Base-by-base conservation (phyloP, 2,888 invertebrate species). In the Nemotelus nigrinus region DNA sequence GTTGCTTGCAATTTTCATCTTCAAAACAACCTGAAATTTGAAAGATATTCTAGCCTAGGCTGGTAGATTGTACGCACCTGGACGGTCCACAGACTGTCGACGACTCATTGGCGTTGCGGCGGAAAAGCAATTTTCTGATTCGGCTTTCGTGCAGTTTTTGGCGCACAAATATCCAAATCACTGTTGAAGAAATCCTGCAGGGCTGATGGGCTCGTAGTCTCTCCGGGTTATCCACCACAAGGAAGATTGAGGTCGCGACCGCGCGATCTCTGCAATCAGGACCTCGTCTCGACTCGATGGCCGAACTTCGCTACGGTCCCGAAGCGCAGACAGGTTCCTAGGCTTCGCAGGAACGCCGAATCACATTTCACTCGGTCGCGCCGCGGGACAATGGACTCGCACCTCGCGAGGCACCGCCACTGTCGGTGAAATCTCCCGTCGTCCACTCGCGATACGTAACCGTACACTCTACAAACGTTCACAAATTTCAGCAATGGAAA, bases 31-130 rank as follows among this genome's bases (percentile, higher is more conserved):
- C n/a, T 53, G n/a, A 55, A 57, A 72, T 58, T 44, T 7, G 58
- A 43, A 58, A 44, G 10, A 25, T 39, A 72, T 58, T 39, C 47
- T 43, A 71, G 25, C 25, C 25, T 7, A 7, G 45, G n/a, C 58
- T 72, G 58, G 53, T 6, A 57, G 2, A 60, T 57, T 63, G 63
- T 8, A 76, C 76, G 76, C 76, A 83, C 83, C 83, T 83, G 84
- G 83, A 84, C 83, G 84, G 83, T 83, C 83, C 83, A 83, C 83
- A 83, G 83, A 83, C 84, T 83, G 83, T 83, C 83, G 84, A 83
- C 83, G 83, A 83, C 84, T 83, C 83, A 83, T 83, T 83, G 83
- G 83, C 83, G 82, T 76, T 76, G 76, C 60, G 57, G 74, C 60
- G 70, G 53, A 70, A 44, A 70, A 48, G 76, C 55, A 67, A 41